Base-by-base conservation (phyloP, 2,113 vertebrate genomes). In the Merops nubicus region DNA sequence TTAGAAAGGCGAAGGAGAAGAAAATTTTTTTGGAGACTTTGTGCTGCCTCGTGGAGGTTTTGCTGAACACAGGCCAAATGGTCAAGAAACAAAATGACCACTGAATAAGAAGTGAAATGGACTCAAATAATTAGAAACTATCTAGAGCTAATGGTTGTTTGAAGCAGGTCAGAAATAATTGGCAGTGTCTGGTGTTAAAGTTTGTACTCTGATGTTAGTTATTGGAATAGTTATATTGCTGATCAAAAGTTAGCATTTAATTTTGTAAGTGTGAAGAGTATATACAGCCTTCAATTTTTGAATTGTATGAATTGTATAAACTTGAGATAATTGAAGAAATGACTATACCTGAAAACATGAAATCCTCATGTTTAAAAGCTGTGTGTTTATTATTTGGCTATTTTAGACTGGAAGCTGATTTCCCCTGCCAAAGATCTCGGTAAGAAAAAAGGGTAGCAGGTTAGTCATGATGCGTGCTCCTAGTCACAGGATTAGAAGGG, bases 21-120 rank as follows among this genome's bases (percentile, higher is more conserved):
- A 14, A 8, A 13, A 9, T 56, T 68, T 40, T 45, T 26, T n/a
- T 48, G 29, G 78, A 70, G 83, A 51, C 47, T 92, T 70, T 72
- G 26, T 96, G 83, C 56, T 94, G 93, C 64, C 43, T 87, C 26
- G 53, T 57, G 86, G 83, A 89, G 80, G 78, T 84, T 94, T 96
- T 96, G 89, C 88, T 92, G 91, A 97, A 63, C 81, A 1, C 26
- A 85, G 91, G 92, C 92, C 95, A 95, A 97, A 65, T 92, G 84
- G 88, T 82, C 85, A 82, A 93, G 75, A 64, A 93, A 87, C 69
- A 93, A 92, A 96, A 81, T 48, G 69, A 93, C 79, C 92, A 57
- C 76, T 26, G 87, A 87, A 43, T 90, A 85, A 95, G 86, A 94
- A 93, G 69, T n/a, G 93, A 94, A 96, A 92, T 73, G 67, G 82